A percentile compares a stretch with the other conserved stretches of the same genome.
Conservation (phyloP, 1,140 invertebrate species). For the Meteorus sp. region DNA sequence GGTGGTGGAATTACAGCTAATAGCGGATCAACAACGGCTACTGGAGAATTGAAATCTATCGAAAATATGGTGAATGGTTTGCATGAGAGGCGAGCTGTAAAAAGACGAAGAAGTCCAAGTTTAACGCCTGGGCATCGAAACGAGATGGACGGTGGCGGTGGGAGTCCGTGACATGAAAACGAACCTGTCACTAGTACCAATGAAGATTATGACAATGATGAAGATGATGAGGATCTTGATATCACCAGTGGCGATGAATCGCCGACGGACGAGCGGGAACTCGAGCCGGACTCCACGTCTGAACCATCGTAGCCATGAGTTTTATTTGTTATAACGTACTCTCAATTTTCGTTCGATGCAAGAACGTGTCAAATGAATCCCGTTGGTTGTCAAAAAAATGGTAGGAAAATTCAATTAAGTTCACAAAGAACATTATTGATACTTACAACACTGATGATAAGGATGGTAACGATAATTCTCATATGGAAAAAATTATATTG, state of each 20-base stretch:
- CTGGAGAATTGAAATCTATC: conserved; percentile 88
- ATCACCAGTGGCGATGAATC: conserved; percentile 46
- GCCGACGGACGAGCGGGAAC: conserved; percentile 37
- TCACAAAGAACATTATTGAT: no score
- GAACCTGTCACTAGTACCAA: conserved; percentile 49
- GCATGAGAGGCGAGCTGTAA: conserved; percentile 63
- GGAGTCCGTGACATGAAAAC: conserved; percentile 59
- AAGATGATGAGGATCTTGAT: conserved; percentile 31
- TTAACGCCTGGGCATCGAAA: conserved; percentile 45
- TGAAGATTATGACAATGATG: conserved; percentile 32
- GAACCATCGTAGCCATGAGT: conserved; percentile 52
- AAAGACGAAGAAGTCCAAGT: conserved; percentile 52
- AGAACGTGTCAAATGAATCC: no score
- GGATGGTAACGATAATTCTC: no score
- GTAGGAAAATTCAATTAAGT: no score
- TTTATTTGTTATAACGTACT: not conserved
- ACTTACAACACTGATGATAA: no score
- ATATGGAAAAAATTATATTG: no score
- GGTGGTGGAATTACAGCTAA: conserved; percentile 55
- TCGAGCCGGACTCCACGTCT: conserved; percentile 54
- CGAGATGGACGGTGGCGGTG: conserved; percentile 45
- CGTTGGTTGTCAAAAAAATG: no score
- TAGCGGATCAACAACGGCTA: conserved; percentile 45
- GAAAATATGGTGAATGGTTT: conserved; percentile 96
- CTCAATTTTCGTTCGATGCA: not conserved